Evolutionary conservation across 1,140 invertebrate species (phyloP), one percentile per base, ranked within the genome.

Genomic region (Elysia chlorotica): DNA sequence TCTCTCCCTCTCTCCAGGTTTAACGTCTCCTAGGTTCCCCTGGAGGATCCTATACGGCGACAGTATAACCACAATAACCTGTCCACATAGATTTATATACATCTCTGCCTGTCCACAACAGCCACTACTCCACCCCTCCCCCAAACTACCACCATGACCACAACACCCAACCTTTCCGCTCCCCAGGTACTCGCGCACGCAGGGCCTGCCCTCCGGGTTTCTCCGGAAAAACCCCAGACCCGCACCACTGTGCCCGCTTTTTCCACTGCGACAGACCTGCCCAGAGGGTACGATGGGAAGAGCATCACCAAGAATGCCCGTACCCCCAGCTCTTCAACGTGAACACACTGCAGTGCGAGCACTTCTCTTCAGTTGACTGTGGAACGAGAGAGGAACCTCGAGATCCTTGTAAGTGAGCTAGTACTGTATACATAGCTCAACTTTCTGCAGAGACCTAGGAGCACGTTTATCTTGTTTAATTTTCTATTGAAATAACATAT

Each of bases 281-380:
- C 33, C 61, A 17, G 4, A 63, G 71, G 14, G 69, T 76, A 17
- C 57, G 56, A 2, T 69, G 73, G 19, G 74, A 72, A 35, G 75
- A 76, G 17, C 69, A 35, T 35, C 14, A 79, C 31, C 65, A 74
- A 28, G 79, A 82, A 48, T 82, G 81, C 65, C 48, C 57, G 31
- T 82, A 81, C 71, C 81, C 81, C 6, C 57, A 79, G 25, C 59
- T 82, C 30, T 82, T 79, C 67, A 79, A 76, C 31, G n/a, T 62
- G 0, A 23, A 38, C 14, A 74, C 57, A 23, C 41, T 65, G 36
- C 62, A 38, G 54, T 82, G 81, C 68, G 66, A 75, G 28, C 48
- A 71, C 23, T 79, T 75, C 74, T 36, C 37, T 2, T 5, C 14
- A 57, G 81, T 80, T 2, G 48, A 75, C n/a, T 82, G 81, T 79